Evolutionary conservation across 2,113 vertebrate genomes (phyloP).

Genomic region (Campylorhamphus procurvoides): DNA sequence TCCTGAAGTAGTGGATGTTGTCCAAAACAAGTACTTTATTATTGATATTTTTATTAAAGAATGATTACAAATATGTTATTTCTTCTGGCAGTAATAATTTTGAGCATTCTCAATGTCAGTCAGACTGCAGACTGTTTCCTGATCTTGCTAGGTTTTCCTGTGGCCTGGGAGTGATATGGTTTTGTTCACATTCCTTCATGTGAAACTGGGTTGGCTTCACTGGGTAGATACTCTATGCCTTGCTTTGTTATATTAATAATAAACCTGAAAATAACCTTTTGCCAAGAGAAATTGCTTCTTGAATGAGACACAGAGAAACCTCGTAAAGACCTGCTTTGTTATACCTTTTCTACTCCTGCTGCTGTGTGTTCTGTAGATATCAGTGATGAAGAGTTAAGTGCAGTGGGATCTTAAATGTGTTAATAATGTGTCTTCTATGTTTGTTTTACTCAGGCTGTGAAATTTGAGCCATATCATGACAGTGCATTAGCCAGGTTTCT

Average conservation of each 20-base stretch:
- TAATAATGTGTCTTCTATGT: conserved; percentile 13
- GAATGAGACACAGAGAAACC: neutral
- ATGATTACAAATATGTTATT: neutral
- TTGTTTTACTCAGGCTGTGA: conserved; percentile 86
- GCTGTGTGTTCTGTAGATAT: neutral
- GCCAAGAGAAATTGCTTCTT: neutral
- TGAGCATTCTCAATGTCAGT: neutral
- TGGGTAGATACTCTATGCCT: neutral
- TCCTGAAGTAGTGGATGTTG: accelerated
- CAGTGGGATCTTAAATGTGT: neutral
- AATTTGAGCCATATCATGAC: conserved; percentile 99
- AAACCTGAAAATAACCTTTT: neutral
- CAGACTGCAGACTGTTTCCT: neutral
- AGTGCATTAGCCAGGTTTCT: conserved; percentile 94
- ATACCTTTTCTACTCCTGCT: neutral
- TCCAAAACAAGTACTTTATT: neutral
- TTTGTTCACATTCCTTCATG: neutral
- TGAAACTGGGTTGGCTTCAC: accelerated
- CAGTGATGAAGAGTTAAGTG: neutral
- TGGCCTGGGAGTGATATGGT: accelerated
- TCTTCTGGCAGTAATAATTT: neutral
- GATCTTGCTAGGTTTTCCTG: neutral
- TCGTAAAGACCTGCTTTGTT: neutral
- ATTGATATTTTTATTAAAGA: neutral
- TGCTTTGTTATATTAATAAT: neutral